Evolutionary conservation across 2,888 invertebrate species (phyloP), one percentile per base, ranked within the genome.

Genomic region (Euzophera pinguis): DNA sequence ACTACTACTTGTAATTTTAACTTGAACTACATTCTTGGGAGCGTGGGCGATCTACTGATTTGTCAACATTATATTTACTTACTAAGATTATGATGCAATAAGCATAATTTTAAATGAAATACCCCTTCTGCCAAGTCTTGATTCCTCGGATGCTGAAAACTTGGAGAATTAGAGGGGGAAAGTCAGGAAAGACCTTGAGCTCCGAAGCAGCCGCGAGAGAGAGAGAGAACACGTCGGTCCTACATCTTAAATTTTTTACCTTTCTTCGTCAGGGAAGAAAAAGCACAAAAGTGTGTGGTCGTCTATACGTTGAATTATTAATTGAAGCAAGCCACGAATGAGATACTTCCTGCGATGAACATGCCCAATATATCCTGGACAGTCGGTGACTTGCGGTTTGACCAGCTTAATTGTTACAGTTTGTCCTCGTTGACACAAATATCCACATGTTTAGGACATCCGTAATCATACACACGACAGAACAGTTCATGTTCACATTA

Each of bases 1-100:
- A 14, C 34, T 14, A 14, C n/a, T 45, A 45, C 45, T 45, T 45
- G 10, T 45, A 16, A 34, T 45, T 45, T 45, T 45, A 45, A 45
- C 45, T 45, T 45, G 45, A 32, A 32, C 34, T 45, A 34, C 32
- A 45, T 45, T 45, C 32, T 32, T 45, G 9, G 10, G 14, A 32
- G 32, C 32, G 45, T 32, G 32, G 45, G 45, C 45, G 45, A 32
- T 45, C 32, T 4, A 32, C 32, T 13, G 34, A 32, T 45, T 45
- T 16, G 16, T 45, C 45, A 45, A 43, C 4, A 13, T 22, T 22
- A 42, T 22, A 22, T 10, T n/a, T 42, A 6, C 22, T 29, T 17
- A 41, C 6, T n/a, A 39, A 8, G 1, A 39, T 2, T 16, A 45
- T 45, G 45, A 45, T 32, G 45, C 32, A 45, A 39, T 13, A 16